Conservation (phyloP, 2,113 vertebrate species). For the Mionectes macconnelli region DNA sequence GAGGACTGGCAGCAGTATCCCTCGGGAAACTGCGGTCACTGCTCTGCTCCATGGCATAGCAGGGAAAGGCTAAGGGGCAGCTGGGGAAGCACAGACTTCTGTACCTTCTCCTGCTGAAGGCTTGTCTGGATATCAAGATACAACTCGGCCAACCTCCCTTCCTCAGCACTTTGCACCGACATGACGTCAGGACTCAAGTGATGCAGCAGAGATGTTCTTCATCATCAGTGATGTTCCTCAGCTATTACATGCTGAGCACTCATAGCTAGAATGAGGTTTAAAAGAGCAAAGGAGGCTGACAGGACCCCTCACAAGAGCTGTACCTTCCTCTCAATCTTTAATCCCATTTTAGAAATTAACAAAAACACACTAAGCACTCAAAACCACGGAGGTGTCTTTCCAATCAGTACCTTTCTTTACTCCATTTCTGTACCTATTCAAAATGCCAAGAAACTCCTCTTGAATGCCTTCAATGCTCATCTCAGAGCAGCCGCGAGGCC, state of each 20-base stretch:
- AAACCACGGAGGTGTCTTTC: background rate
- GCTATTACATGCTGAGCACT: background rate
- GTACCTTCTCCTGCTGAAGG: background rate
- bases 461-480: background rate
- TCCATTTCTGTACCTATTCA: background rate
- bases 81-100: background rate
- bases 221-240: background rate
- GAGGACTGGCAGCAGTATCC: background rate
- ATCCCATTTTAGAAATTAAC: background rate
- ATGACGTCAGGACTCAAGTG: fast-evolving
- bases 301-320: background rate
- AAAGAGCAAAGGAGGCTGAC: background rate
- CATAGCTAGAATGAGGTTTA: background rate
- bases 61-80: background rate
- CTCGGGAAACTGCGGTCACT: background rate
- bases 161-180: background rate
- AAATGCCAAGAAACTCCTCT: background rate
- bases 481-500: background rate
- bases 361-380: background rate
- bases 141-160: background rate
- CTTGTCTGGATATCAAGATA: background rate
- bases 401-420: background rate
- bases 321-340: background rate
- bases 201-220: background rate
- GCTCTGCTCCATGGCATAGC: background rate